These are phyloP conservation scores for Oxyruncus cristatus DNA, from an alignment of 2,113 vertebrate genomes.

Conservation along the genomic window DNA sequence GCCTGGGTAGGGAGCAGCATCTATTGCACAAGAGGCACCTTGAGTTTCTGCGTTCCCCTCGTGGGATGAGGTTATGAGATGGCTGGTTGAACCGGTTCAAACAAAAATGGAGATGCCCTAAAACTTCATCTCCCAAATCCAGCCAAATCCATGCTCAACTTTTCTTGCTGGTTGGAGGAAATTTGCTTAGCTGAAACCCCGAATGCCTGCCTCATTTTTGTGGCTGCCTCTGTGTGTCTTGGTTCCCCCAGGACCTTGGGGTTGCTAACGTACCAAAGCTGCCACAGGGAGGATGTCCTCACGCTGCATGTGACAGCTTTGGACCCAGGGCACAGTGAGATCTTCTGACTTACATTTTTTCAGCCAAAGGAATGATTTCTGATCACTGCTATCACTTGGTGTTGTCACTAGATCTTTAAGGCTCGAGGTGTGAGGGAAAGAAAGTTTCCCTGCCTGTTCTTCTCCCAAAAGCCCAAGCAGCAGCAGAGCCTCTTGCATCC, in stretches of 20 bases:
- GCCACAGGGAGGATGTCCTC: not conserved
- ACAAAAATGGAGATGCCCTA: not conserved
- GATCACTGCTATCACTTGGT: rapidly evolving
- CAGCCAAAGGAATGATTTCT: not conserved
- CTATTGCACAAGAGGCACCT: not conserved
- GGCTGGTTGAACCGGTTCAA: not conserved
- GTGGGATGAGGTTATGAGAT: not conserved
- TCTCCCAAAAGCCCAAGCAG: not conserved
- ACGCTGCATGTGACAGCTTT: not conserved
- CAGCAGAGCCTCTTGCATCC: not conserved
- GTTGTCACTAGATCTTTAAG: not conserved
- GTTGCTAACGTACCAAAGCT: not conserved
- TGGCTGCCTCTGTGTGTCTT: not conserved
- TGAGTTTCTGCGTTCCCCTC: not conserved
- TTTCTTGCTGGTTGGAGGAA: not conserved
- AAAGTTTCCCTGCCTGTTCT: not conserved
- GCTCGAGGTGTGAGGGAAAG: not conserved
- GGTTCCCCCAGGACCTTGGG: not conserved
- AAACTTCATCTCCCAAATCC: not conserved
- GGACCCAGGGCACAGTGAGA: rapidly evolving
- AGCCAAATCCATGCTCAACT: not conserved
- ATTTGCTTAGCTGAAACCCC: not conserved
- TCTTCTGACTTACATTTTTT: not conserved
- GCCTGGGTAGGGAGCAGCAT: constrained; percentile 1
- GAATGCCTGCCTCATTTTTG: constrained; percentile 10